phyloP scores from a whole-genome alignment of 1,140 invertebrate species.

The Diachasma alloeum region DNA sequence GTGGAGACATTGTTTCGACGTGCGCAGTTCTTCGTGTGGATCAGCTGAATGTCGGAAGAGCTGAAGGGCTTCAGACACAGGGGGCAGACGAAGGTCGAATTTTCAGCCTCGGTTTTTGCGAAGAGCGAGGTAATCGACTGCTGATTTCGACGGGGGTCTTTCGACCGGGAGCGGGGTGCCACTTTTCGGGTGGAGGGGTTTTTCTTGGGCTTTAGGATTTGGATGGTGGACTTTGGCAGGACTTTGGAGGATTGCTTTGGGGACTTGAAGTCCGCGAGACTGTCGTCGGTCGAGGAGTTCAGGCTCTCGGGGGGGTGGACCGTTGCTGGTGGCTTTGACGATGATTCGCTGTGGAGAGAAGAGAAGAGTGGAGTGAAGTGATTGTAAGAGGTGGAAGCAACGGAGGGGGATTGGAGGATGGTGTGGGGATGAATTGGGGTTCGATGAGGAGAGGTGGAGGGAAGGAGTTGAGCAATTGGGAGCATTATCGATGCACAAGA shows the following conservation, averaged over 20 bases:
- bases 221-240: constrained; percentile 19
- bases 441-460: too few relatives aligned
- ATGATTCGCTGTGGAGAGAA: neutral
- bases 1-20: constrained; percentile 60
- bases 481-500: too few relatives aligned
- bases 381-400: too few relatives aligned
- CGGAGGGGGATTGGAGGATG: too few relatives aligned
- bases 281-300: constrained; percentile 34
- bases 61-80: constrained; percentile 60
- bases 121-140: constrained; percentile 53
- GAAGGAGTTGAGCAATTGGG: too few relatives aligned
- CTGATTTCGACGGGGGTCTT: constrained; percentile 23
- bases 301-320: neutral
- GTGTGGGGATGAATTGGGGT: too few relatives aligned
- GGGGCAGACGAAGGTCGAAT: constrained; percentile 54
- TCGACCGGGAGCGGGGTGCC: too few relatives aligned
- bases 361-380: too few relatives aligned
- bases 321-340: neutral
- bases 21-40: constrained; percentile 65
- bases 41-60: constrained; percentile 41
- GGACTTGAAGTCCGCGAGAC: constrained; percentile 54
- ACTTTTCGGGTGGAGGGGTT: neutral
- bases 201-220: constrained; percentile 12
- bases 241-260: constrained; percentile 37
- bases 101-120: constrained; percentile 44